Conservation (phyloP, 2,797 vertebrate species). For the Pseudopleuronectes americanus region DNA sequence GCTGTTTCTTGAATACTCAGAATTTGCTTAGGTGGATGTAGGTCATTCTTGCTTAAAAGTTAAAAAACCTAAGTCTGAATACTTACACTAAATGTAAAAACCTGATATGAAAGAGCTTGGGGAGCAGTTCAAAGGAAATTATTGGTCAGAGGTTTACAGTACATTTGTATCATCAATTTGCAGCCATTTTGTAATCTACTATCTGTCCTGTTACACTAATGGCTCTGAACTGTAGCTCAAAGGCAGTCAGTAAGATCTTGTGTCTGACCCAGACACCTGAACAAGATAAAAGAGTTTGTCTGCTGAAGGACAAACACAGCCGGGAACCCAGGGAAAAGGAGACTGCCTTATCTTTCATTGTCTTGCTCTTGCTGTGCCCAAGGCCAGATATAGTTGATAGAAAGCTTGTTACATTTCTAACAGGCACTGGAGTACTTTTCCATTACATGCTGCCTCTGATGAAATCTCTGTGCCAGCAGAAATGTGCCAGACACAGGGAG, state of each 20-base stretch:
- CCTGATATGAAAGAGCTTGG: too few species aligned
- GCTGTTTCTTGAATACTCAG: too few species aligned
- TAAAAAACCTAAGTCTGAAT: neutral
- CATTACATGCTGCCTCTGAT: slow-evolving; percentile 53
- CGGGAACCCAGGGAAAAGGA: slow-evolving; percentile 30
- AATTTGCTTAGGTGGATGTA: too few species aligned
- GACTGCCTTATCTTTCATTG: slow-evolving; percentile 69
- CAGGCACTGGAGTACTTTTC: slow-evolving; percentile 69
- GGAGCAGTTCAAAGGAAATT: too few species aligned
- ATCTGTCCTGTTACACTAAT: slow-evolving; percentile 26
- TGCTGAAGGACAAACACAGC: slow-evolving; percentile 58
- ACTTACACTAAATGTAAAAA: too few species aligned
- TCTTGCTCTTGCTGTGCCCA: slow-evolving; percentile 44
- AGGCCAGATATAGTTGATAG: slow-evolving; percentile 52
- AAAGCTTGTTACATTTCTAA: slow-evolving; percentile 42
- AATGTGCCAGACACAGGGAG: slow-evolving; percentile 13
- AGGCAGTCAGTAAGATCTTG: slow-evolving; percentile 22
- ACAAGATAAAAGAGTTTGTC: slow-evolving; percentile 65
- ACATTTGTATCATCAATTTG: neutral
- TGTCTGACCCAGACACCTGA: slow-evolving; percentile 48
- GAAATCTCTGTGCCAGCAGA: slow-evolving; percentile 45
- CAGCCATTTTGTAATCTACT: slow-evolving; percentile 1
- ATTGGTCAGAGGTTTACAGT: neutral
- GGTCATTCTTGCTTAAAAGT: neutral
- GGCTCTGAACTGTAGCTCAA: slow-evolving; percentile 28